Percentiles rank a stretch among this genome's conserved stretches.
phyloP scores from a whole-genome alignment of 2,888 invertebrate species.

The Carabus problematicus region DNA sequence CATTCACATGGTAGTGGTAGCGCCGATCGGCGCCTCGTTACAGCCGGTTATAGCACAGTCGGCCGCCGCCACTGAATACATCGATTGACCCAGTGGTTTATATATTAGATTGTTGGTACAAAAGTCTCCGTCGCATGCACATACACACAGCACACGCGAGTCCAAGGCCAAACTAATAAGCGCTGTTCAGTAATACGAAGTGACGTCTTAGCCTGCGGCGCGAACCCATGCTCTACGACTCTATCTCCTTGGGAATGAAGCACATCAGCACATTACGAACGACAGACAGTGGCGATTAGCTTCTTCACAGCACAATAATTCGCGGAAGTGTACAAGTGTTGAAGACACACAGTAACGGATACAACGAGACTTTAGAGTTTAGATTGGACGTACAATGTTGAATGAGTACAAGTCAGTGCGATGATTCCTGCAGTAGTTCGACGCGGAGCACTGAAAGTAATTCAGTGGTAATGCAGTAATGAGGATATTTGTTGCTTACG shows the following conservation, averaged over 20 bases:
- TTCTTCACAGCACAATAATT: no score
- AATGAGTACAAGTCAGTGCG: no score
- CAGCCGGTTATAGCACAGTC: slow-evolving; percentile 13
- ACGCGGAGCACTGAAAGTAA: no score
- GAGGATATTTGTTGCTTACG: no score
- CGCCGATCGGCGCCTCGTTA: slow-evolving; percentile 14
- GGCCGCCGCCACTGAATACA: slow-evolving; percentile 23
- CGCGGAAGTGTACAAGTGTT: no score
- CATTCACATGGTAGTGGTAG: slow-evolving; percentile 34
- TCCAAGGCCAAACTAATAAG: slow-evolving; percentile 40
- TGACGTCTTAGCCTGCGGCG: slow-evolving; percentile 28
- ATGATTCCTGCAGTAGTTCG: no score
- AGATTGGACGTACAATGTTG: no score
- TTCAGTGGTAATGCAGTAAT: no score
- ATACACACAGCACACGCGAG: slow-evolving; percentile 37
- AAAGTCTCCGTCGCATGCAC: slow-evolving; percentile 25
- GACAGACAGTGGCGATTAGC: neutral
- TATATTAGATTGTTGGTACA: slow-evolving; percentile 38
- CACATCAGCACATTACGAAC: neutral
- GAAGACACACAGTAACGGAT: no score
- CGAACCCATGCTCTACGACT: slow-evolving; percentile 1
- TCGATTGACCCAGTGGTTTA: slow-evolving; percentile 43
- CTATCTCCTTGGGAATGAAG: neutral
- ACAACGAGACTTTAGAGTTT: no score
- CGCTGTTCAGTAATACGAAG: slow-evolving; percentile 26